Base-by-base conservation (phyloP, 30 jellyfish, hydroid and myxozoan species). In the Chrysaora quinquecirrha region DNA sequence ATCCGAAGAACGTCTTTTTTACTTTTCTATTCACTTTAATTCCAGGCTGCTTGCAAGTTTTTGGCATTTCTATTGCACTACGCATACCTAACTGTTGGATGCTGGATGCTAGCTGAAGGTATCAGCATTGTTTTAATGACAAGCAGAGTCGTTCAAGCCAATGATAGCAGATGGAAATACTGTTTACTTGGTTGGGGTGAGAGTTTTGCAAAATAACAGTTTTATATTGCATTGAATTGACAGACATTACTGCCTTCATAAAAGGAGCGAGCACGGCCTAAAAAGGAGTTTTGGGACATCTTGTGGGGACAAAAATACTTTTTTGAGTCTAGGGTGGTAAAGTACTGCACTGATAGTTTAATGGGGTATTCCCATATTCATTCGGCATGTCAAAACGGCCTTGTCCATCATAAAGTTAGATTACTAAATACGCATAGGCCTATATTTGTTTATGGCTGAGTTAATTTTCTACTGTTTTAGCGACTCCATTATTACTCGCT, bases 31-130 rank as follows among this genome's bases (percentile, higher is more conserved):
- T n/a, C n/a, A n/a, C n/a, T n/a, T n/a, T n/a, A 4, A 30, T 83
- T 48, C 66, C 74, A 84, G 95, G 68, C 64, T 7, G 73, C 33
- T 2, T 84, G 95, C 75, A 73, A 84, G 49, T 29, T 64, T 24
- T 43, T 64, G 0, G 95, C 95, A 1, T 83, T 65, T 10, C 16
- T 73, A 50, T 43, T 84, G 73, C 95, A 84, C 56, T 84, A 60
- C 46, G 32, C 73, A 7, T 84, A 69, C 80, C 73, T 74, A 6
- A 64, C 95, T 46, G 85, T 74, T 22, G 85, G 79, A 16, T 27
- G 73, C 47, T 84, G 95, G 95, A 84, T 84, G 95, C 48, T 84
- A 21, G 95, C 83, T 16, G 95, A 84, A 54, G 95, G 95, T 30
- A 43, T 84, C 20, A 34, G 30, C 81, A 30, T 84, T 18, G 48